Evolutionary conservation across 2,888 invertebrate species (phyloP).

Genomic region (Zygogramma bicolorata): DNA sequence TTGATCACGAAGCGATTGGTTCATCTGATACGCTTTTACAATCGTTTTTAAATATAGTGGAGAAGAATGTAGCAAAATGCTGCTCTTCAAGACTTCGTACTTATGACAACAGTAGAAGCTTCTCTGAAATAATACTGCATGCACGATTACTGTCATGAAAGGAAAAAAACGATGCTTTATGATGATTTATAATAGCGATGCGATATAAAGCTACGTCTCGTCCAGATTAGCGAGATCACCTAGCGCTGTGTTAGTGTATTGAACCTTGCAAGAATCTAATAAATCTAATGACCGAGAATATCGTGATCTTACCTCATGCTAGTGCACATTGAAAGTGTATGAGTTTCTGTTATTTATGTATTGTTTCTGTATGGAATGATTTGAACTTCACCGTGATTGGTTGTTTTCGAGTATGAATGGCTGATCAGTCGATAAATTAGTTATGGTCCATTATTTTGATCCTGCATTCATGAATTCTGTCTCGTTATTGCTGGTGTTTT

Average conservation of each 20-base stretch:
- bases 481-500: too few species aligned
- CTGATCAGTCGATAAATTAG: background rate
- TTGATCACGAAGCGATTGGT: background rate
- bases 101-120: background rate
- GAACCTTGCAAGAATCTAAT: slow-evolving; percentile 33
- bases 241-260: slow-evolving; percentile 36
- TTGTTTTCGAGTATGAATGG: background rate
- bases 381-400: background rate
- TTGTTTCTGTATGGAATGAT: background rate
- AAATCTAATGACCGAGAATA: slow-evolving; percentile 34
- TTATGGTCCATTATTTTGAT: background rate
- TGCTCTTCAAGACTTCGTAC: background rate
- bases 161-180: background rate
- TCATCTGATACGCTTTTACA: background rate
- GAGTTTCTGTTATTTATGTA: background rate
- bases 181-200: background rate
- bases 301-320: slow-evolving; percentile 36
- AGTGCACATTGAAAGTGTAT: slow-evolving; percentile 13
- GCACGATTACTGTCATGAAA: background rate
- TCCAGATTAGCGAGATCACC: slow-evolving; percentile 32
- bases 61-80: background rate
- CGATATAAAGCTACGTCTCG: slow-evolving; percentile 17
- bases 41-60: background rate
- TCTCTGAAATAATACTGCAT: background rate
- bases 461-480: too few species aligned